Evolutionary conservation across 2,113 vertebrate species (phyloP).

Genomic region (Cinclus mexicanus): DNA sequence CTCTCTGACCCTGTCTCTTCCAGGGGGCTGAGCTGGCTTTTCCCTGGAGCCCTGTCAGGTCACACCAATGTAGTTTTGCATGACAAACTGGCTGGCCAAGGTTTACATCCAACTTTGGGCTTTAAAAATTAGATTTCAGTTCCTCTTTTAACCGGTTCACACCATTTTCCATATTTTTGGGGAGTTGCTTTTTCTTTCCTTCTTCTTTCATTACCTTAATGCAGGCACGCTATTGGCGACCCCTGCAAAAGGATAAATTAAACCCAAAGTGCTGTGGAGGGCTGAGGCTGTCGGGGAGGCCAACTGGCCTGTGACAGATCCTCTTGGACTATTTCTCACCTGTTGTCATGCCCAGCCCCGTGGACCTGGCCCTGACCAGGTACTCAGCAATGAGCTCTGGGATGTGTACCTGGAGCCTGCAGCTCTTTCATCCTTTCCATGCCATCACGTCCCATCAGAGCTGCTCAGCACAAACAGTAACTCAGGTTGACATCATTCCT

Average conservation of each 20-base stretch:
- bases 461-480: constrained; percentile 63
- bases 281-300: neutral
- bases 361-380: neutral
- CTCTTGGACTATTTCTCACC: neutral
- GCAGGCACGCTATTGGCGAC: fast-evolving
- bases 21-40: neutral
- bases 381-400: neutral
- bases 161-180: neutral
- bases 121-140: neutral
- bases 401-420: neutral
- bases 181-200: neutral
- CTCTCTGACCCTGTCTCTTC: neutral
- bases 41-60: neutral
- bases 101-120: neutral
- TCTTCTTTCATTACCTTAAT: neutral
- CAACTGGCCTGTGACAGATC: neutral
- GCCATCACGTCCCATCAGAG: constrained; percentile 52
- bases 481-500: constrained; percentile 63
- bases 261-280: neutral
- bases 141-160: neutral
- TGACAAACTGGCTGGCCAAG: neutral
- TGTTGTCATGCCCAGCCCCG: fast-evolving
- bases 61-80: neutral
- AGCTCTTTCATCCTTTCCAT: constrained; percentile 41
- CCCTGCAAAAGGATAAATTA: neutral